Evolutionary conservation across 2,888 invertebrate species (phyloP), one percentile per base, ranked within the genome.

Genomic region (Luffia ferchaultella): DNA sequence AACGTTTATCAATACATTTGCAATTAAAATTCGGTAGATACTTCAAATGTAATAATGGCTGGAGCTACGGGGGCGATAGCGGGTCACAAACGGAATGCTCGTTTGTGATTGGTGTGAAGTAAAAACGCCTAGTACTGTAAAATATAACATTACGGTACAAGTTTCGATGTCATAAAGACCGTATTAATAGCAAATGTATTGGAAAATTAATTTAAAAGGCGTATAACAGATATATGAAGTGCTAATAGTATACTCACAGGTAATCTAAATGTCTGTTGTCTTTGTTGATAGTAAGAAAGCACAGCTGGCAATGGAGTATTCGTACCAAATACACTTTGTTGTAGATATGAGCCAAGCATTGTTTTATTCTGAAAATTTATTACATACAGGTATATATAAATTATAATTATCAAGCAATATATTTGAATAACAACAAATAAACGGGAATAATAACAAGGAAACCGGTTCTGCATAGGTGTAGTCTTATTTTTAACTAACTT

Each of bases 281-380:
- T 70, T 53, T 77, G 82, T 45, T 83, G 84, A 52, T 80, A 83
- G 57, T 73, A 78, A 0, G 84, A 84, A 1, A 82, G 65, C 9
- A 80, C 78, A 1, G 80, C 80, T 0, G 84, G 82, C 46, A 77
- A 60, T 1, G 77, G 78, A 1, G 76, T 79, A 52, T 72, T 73
- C 15, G 74, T 68, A 50, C 83, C 82, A 46, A 80, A 82, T 58
- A 84, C 62, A 61, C 84, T 84, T 58, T 84, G 83, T 53, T 84
- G 85, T 17, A 84, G 73, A 55, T 71, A 85, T 7, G 84, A 84
- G 7, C 83, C 82, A 46, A 85, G 60, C 84, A 84, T 84, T 0
- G 85, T 85, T 60, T 76, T 78, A 56, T 80, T 79, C 83, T 84
- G 70, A 52, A 68, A 71, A 20, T 54, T 5, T 19, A 20, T n/a